A percentile compares a stretch with the other conserved stretches of the same genome.
Conservation (phyloP, 53 echinoderm and acorn worm genomes). For the Glandiceps talaboti region DNA sequence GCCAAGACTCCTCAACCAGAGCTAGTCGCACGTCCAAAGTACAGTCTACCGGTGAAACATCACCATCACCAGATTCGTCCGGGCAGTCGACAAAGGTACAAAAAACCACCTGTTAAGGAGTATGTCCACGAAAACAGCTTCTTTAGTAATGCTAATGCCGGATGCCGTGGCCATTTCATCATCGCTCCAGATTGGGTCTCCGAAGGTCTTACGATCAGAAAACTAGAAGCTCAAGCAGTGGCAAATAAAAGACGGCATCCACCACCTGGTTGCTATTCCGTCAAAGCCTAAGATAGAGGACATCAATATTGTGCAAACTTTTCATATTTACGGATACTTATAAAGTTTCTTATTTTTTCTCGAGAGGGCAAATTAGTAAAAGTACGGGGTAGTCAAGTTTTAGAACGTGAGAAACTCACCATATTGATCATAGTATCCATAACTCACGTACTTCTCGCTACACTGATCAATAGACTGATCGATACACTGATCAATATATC, state of each 20-base stretch:
- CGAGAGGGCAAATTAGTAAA: no score
- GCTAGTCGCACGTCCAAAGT: not conserved
- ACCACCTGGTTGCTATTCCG: not conserved
- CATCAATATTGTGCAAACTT: no score
- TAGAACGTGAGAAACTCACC: no score
- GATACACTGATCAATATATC: no score
- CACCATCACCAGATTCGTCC: constrained; percentile 29
- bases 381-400: no score
- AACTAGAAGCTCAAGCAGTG: constrained; percentile 12
- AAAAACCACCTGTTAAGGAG: constrained; percentile 13
- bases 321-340: no score
- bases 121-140: constrained; percentile 70
- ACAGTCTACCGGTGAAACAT: constrained; percentile 11
- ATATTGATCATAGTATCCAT: no score
- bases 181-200: constrained; percentile 97
- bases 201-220: constrained; percentile 49
- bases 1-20: not conserved
- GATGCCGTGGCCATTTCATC: constrained; percentile 47
- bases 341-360: no score
- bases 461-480: no score
- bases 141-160: constrained; percentile 37
- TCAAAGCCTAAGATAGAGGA: not conserved
- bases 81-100: constrained; percentile 7
- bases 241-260: not conserved
- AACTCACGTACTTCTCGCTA: no score